Evolutionary conservation across 2,888 invertebrate genomes (phyloP), one percentile per base, ranked within the genome.

Genomic region (Notodonta dromedarius): DNA sequence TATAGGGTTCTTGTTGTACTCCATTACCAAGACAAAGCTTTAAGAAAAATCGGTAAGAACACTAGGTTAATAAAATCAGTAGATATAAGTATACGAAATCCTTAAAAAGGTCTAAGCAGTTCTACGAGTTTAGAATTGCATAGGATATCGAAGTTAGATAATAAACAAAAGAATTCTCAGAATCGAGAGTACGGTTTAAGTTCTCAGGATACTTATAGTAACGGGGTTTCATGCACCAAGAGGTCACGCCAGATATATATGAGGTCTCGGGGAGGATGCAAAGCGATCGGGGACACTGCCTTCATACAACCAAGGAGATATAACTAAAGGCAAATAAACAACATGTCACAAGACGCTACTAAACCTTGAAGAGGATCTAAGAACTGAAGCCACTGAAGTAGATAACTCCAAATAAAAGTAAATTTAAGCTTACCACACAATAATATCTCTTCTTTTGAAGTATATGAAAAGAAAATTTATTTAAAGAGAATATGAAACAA

Each of bases 231-330:
- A 94, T 94, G 94, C 94, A 90, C 94, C 94, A 93, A 94, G 94
- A 94, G 86, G 94, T 92, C 94, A 94, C 94, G 94, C 94, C 94
- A 94, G 91, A 87, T 86, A 89, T 89, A 77, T 85, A 81, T 35
- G 86, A 86, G 81, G 88, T 82, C 74, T 85, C 71, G 79, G 90
- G 91, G 87, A 83, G 86, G 92, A 94, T 93, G 93, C 93, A 93
- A 93, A 94, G 93, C 93, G 85, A 89, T 91, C 92, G 92, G 93
- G 93, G 93, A 92, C 93, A 93, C 93, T 93, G 93, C 93, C 92
- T 93, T 92, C 92, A 93, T 91, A 89, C 89, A 93, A 92, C 86
- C 91, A 91, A 91, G 90, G 92, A 92, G 91, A 88, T 88, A 78
- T 79, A 75, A 77, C 81, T 80, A 82, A 83, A 79, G 76, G 85